Evolutionary conservation across 1,140 invertebrate genomes (phyloP).

Genomic region (Thaumetopoea pityocampa): DNA sequence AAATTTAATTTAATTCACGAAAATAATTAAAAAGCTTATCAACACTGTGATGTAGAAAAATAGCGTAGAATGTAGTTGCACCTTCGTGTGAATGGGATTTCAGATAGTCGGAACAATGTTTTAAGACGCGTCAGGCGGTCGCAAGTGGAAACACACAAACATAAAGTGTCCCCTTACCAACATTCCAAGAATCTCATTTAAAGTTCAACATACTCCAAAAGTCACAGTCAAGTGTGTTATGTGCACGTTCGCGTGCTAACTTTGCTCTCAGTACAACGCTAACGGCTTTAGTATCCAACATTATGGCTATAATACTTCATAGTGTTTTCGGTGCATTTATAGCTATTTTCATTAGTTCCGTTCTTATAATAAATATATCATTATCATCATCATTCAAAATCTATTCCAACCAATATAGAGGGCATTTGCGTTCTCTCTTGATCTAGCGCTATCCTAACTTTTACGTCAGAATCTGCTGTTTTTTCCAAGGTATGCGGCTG

Average conservation of each 20-base stretch:
- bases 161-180: conserved; percentile 35
- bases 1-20: no score
- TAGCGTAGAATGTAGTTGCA: conserved; percentile 3
- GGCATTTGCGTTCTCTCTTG: no score
- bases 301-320: conserved; percentile 12
- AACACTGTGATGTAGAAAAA: not conserved
- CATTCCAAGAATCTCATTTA: conserved; percentile 42
- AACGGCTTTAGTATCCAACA: conserved; percentile 23
- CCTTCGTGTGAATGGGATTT: not conserved
- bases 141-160: conserved; percentile 20
- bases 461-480: no score
- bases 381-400: no score
- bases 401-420: no score
- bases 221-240: conserved; percentile 28
- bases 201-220: conserved; percentile 39
- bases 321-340: no score
- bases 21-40: not conserved
- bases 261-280: conserved; percentile 23
- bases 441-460: no score
- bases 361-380: no score
- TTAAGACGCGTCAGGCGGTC: conserved; percentile 4
- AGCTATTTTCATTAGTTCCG: no score
- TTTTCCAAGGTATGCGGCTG: no score
- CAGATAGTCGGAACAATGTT: not conserved
- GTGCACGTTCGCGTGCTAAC: conserved; percentile 24